These are phyloP conservation scores for Laticauda laticaudata DNA, from an alignment of 2,113 vertebrate genomes.

Conservation along the genomic window DNA sequence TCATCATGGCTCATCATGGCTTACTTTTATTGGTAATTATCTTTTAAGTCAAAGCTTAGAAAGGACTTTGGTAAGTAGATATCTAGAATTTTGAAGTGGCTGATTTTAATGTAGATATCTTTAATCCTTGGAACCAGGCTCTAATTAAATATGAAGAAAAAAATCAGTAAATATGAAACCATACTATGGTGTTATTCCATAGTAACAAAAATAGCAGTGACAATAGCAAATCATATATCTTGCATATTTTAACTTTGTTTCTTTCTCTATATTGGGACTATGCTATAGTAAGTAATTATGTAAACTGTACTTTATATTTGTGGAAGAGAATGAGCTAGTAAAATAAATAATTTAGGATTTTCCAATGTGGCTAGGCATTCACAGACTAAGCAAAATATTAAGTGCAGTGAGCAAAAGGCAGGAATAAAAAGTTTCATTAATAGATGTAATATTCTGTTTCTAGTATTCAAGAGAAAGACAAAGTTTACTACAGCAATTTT, in stretches of 20 bases:
- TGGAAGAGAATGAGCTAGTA: neutral
- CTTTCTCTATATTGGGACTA: neutral
- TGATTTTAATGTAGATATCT: neutral
- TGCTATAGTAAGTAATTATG: neutral
- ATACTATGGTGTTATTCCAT: neutral
- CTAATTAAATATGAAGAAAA: neutral
- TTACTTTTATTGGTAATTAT: neutral
- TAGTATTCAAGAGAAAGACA: conserved; percentile 35
- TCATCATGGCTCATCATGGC: neutral
- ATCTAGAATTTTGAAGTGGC: neutral
- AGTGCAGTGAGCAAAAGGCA: neutral
- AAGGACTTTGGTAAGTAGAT: neutral
- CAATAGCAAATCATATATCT: neutral
- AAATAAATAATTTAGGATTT: neutral
- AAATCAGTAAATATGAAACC: neutral
- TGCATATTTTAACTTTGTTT: neutral
- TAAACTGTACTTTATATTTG: neutral
- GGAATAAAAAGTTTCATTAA: neutral
- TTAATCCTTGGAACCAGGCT: neutral
- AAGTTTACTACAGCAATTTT: neutral
- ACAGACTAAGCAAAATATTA: conserved; percentile 5
- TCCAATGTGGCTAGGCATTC: neutral
- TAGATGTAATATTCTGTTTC: conserved; percentile 42
- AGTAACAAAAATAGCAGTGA: neutral
- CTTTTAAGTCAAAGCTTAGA: neutral